These are phyloP conservation scores for Carassius auratus DNA, from an alignment of 2,113 vertebrate species.

Conservation along the genomic window DNA sequence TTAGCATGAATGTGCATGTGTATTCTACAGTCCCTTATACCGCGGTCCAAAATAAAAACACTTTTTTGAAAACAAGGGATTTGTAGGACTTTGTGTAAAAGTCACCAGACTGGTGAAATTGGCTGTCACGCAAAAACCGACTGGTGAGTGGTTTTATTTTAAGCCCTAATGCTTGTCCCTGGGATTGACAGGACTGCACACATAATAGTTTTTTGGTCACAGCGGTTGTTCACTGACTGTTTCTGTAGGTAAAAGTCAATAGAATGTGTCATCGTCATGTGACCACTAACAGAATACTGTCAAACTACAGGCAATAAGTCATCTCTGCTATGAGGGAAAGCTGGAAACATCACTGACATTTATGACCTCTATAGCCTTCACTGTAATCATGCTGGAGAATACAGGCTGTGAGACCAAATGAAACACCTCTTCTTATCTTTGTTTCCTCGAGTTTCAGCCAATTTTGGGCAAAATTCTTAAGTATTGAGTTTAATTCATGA, in stretches of 20 bases:
- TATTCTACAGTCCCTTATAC: neutral
- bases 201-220: slow-evolving; percentile 8
- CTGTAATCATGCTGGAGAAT: slow-evolving; percentile 17
- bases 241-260: slow-evolving; percentile 20
- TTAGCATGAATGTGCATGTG: neutral
- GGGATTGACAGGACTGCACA: slow-evolving; percentile 32
- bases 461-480: neutral
- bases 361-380: slow-evolving; percentile 26
- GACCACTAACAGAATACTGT: slow-evolving; percentile 26
- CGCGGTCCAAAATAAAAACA: neutral
- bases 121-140: neutral
- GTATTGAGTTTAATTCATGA: no score
- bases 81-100: neutral
- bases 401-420: neutral
- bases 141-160: slow-evolving; percentile 23
- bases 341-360: slow-evolving; percentile 12
- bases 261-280: slow-evolving; percentile 13
- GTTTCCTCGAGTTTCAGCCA: neutral
- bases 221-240: neutral
- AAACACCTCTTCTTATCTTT: neutral
- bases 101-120: slow-evolving; percentile 1
- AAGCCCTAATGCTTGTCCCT: neutral
- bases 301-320: slow-evolving; percentile 16
- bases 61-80: neutral
- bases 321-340: neutral